Evolutionary conservation across 2,113 vertebrate species (phyloP).

Genomic region (Sinocyclocheilus anshuiensis): DNA sequence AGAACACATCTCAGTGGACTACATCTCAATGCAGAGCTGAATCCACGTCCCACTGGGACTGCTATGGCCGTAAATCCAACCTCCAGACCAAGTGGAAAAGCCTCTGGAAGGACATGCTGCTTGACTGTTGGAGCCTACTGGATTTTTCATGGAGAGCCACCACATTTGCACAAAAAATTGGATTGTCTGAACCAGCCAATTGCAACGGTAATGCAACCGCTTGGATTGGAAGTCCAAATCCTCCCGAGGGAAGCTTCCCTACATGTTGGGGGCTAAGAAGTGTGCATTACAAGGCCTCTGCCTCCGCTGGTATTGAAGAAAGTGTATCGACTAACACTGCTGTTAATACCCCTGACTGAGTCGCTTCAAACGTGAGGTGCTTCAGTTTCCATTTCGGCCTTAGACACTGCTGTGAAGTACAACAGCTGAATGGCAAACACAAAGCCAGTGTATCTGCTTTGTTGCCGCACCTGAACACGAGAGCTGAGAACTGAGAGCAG

Average conservation of each 20-base stretch:
- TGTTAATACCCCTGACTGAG: constrained; percentile 40
- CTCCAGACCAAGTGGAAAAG: constrained; percentile 45
- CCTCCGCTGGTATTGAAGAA: constrained; percentile 13
- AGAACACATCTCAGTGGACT: constrained; percentile 19
- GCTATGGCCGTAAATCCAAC: constrained; percentile 26
- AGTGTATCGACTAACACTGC: constrained; percentile 27
- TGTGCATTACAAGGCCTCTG: constrained; percentile 18
- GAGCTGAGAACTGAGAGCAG: constrained; percentile 11
- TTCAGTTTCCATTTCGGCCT: constrained; percentile 14
- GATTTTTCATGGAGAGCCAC: constrained; percentile 47
- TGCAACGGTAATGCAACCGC: constrained; percentile 40
- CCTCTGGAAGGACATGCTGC: constrained; percentile 47
- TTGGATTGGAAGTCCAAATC: constrained; percentile 26
- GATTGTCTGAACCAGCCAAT: constrained; percentile 40
- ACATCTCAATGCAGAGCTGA: constrained; percentile 26
- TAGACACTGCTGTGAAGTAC: background rate
- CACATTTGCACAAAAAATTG: constrained; percentile 38
- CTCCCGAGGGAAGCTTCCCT: constrained; percentile 22
- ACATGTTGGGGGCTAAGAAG: constrained; percentile 10
- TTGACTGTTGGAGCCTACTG: constrained; percentile 33
- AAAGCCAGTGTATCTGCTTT: background rate
- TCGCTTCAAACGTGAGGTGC: constrained; percentile 23
- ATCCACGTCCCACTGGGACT: constrained; percentile 15
- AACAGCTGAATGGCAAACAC: background rate
- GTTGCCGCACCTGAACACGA: background rate